These are phyloP conservation scores for Tenebrio molitor DNA, from an alignment of 1,140 invertebrate species.

Conservation along the genomic window DNA sequence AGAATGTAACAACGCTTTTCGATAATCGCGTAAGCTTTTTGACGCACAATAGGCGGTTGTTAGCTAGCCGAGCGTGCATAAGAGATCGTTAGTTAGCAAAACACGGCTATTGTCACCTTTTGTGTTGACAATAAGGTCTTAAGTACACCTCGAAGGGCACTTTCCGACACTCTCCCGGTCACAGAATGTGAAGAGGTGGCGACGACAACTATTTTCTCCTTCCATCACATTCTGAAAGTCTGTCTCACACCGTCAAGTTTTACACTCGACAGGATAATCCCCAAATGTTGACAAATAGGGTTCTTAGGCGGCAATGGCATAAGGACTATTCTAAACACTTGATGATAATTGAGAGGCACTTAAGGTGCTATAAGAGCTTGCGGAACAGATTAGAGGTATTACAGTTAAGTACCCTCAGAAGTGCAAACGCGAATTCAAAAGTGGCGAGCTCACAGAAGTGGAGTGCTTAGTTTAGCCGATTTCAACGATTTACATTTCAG, in stretches of 20 bases:
- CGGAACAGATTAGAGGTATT: constrained; percentile 54
- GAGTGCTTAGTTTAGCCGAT: constrained; percentile 47
- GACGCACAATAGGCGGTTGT: constrained; percentile 58
- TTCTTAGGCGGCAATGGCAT: constrained; percentile 37
- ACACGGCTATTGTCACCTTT: constrained; percentile 64
- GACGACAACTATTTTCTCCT: constrained; percentile 1
- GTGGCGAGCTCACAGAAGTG: constrained; percentile 44
- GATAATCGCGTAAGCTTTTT: constrained; percentile 62
- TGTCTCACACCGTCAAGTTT: constrained; percentile 21
- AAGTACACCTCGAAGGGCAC: constrained; percentile 56
- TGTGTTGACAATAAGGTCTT: constrained; percentile 61
- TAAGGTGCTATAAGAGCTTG: constrained; percentile 59
- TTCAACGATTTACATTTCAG: constrained; percentile 48
- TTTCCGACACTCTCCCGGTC: constrained; percentile 44
- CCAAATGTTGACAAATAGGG: constrained; percentile 59
- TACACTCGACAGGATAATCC: constrained; percentile 49
- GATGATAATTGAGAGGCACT: constrained; percentile 57
- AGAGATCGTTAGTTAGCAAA: constrained; percentile 66
- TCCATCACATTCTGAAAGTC: constrained; percentile 21
- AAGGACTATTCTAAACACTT: constrained; percentile 50
- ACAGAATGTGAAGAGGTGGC: constrained; percentile 22
- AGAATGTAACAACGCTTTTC: too few relatives aligned
- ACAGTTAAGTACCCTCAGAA: constrained; percentile 55
- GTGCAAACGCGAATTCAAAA: constrained; percentile 54
- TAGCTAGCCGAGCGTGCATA: constrained; percentile 62